These are phyloP conservation scores for Clostera curtula DNA, from an alignment of 2,888 invertebrate species.

Conservation along the genomic window DNA sequence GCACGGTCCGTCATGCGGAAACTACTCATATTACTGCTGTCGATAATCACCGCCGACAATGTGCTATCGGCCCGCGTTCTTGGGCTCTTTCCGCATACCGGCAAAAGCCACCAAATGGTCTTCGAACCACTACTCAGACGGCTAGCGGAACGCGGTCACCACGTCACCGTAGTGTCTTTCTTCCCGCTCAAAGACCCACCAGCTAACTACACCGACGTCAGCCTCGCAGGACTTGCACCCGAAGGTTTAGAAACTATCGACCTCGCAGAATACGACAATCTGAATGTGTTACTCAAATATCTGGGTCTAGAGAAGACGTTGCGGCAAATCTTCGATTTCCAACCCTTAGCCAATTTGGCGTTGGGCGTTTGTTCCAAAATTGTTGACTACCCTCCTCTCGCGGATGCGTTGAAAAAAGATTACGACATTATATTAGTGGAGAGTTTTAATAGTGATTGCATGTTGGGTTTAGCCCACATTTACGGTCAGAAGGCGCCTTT, in stretches of 20 bases:
- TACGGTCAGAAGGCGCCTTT: conserved; percentile 70
- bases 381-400: conserved; percentile 47
- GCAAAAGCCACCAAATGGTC: conserved; percentile 78
- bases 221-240: conserved; percentile 51
- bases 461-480: conserved; percentile 74
- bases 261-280: conserved; percentile 35
- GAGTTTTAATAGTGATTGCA: conserved; percentile 78
- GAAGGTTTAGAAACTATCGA: conserved; percentile 49
- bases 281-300: conserved; percentile 25
- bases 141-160: conserved; percentile 74
- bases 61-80: conserved; percentile 64
- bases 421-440: conserved; percentile 79
- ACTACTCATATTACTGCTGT: conserved; percentile 23
- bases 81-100: conserved; percentile 74
- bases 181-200: conserved; percentile 69
- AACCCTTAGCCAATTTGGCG: conserved; percentile 43
- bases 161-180: conserved; percentile 76
- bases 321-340: conserved; percentile 37
- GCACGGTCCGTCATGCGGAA: conserved; percentile 40
- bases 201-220: conserved; percentile 57
- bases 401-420: conserved; percentile 46
- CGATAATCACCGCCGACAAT: conserved; percentile 31
- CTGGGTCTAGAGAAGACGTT: conserved; percentile 38
- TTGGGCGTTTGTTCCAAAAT: conserved; percentile 48
- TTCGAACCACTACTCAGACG: conserved; percentile 72